Evolutionary conservation across 2,888 invertebrate genomes (phyloP).

Genomic region (Folsomia candida): DNA sequence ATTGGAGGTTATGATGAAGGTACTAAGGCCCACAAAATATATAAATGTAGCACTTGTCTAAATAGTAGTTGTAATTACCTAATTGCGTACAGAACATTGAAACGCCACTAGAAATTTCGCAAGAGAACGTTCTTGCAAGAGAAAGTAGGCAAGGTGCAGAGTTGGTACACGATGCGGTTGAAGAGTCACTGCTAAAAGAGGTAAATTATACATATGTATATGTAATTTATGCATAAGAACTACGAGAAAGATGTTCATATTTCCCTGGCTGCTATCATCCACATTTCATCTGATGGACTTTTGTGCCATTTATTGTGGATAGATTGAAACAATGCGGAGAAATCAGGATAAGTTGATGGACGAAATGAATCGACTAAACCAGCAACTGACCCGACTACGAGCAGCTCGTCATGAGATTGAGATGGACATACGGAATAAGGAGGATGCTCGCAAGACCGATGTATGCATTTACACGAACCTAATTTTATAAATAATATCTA

Average conservation of each 20-base stretch:
- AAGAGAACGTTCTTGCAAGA: slow-evolving; percentile 88
- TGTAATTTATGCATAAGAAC: too few species aligned
- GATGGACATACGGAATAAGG: slow-evolving; percentile 46
- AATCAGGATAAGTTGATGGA: slow-evolving; percentile 38
- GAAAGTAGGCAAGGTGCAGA: slow-evolving; percentile 85
- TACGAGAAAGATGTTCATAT: too few species aligned
- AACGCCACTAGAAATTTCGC: slow-evolving; percentile 85
- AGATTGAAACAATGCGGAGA: slow-evolving; percentile 42
- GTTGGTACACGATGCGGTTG: slow-evolving; percentile 85
- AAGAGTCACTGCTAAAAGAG: slow-evolving; percentile 79
- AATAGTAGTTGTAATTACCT: slow-evolving; percentile 55
- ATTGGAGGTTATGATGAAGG: slow-evolving; percentile 44
- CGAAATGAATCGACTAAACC: slow-evolving; percentile 39
- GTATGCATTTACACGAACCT: slow-evolving; percentile 19
- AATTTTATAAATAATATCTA: slow-evolving; percentile 21
- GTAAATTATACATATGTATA: slow-evolving; percentile 58
- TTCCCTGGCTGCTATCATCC: too few species aligned
- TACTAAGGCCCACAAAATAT: neutral
- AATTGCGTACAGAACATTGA: slow-evolving; percentile 65
- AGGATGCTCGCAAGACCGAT: slow-evolving; percentile 45
- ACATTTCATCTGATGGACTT: neutral
- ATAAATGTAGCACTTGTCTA: neutral
- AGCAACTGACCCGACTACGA: slow-evolving; percentile 39
- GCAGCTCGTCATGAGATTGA: slow-evolving; percentile 47
- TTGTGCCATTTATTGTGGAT: slow-evolving; percentile 1